These are phyloP conservation scores for Bradypus variegatus DNA, from an alignment of 2,797 vertebrate species.

Conservation along the genomic window DNA sequence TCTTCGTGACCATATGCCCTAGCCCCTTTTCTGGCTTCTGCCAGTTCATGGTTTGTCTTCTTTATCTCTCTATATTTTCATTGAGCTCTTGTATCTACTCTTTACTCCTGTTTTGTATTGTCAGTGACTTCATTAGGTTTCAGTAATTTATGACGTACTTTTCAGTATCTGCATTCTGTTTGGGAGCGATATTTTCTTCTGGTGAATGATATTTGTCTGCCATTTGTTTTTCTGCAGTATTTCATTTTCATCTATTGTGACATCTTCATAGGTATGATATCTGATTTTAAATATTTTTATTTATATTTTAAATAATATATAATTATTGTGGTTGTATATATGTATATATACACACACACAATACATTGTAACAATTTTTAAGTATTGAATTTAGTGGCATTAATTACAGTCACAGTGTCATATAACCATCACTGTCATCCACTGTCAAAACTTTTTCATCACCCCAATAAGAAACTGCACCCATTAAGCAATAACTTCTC, in stretches of 20 bases:
- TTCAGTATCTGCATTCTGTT: background rate
- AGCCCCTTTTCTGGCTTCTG: background rate
- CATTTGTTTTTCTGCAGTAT: background rate
- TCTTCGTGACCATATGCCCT: background rate
- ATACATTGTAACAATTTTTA: no score
- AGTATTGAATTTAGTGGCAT: no score
- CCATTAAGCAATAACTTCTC: no score
- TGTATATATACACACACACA: no score
- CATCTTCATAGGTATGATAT: background rate
- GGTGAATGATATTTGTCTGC: background rate
- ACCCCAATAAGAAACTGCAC: no score
- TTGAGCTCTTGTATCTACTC: background rate
- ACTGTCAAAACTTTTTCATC: no score
- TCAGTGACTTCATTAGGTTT: background rate
- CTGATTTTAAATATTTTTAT: no score
- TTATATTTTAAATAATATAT: no score
- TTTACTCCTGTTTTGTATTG: background rate
- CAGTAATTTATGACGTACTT: background rate
- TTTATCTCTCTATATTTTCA: background rate
- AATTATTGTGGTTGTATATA: no score
- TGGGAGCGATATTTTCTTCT: background rate
- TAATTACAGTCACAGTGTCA: no score
- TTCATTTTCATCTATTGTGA: background rate
- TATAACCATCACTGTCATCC: no score
- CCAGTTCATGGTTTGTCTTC: background rate